phyloP scores from a whole-genome alignment of 2,888 invertebrate species.

The Hyposoter didymator region DNA sequence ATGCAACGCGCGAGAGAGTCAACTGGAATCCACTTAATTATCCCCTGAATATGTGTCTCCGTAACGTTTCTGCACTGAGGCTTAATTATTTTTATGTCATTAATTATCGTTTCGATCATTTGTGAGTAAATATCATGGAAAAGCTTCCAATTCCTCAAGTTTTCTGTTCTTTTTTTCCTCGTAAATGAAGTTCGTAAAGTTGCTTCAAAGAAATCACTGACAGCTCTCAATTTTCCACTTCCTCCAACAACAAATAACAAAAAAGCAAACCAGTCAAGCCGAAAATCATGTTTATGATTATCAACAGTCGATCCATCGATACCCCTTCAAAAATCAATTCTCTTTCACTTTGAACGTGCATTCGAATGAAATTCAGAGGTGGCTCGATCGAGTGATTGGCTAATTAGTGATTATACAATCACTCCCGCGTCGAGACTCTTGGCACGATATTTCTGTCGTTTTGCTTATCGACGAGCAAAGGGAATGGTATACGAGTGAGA shows the following conservation, averaged over 20 bases:
- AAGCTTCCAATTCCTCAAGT: background rate
- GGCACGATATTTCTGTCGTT: conserved; percentile 34
- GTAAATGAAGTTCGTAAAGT: background rate
- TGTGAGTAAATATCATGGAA: background rate
- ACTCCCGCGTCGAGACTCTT: conserved; percentile 18
- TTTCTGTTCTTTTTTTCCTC: background rate
- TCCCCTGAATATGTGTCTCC: conserved; percentile 13
- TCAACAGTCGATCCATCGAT: background rate
- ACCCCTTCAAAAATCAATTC: background rate
- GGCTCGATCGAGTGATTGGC: conserved; percentile 40
- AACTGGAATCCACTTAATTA: conserved; percentile 60
- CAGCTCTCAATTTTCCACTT: background rate
- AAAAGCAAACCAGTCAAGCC: background rate
- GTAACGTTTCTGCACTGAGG: conserved; percentile 11
- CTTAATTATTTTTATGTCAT: conserved; percentile 57
- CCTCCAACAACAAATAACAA: background rate
- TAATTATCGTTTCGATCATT: conserved; percentile 34
- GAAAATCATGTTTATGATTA: background rate
- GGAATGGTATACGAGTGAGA: conserved; percentile 17
- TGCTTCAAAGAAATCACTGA: background rate
- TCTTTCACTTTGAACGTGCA: background rate
- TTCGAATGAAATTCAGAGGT: conserved; percentile 35
- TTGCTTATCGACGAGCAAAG: conserved; percentile 34
- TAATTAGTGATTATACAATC: conserved; percentile 58
- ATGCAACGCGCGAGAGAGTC: conserved; percentile 49